Evolutionary conservation across 2,113 vertebrate species (phyloP).

Genomic region (Myrmophylax atrothorax): DNA sequence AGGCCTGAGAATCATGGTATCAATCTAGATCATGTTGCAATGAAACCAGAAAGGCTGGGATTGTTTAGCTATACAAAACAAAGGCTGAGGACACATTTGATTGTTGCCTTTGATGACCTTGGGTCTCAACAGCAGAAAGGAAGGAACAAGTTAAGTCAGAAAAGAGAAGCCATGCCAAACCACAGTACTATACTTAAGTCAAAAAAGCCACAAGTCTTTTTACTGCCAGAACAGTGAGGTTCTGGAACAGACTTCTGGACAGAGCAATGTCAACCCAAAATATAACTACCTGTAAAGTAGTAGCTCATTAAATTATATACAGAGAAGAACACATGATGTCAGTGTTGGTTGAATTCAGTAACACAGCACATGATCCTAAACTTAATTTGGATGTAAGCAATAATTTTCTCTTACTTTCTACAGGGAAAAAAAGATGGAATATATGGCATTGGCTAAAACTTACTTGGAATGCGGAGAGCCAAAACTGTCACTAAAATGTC

Average conservation of each 20-base stretch:
- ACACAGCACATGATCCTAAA: neutral
- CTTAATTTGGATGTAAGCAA: neutral
- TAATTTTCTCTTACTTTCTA: conserved; percentile 17
- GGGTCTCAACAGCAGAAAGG: neutral
- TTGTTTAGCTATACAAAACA: neutral
- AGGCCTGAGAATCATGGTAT: neutral
- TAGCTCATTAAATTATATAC: neutral
- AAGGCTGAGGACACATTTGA: neutral
- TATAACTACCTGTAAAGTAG: neutral
- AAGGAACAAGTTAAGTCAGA: neutral
- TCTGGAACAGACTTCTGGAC: neutral
- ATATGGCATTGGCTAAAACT: conserved; percentile 79
- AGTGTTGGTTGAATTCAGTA: neutral
- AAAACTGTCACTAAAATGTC: conserved; percentile 79
- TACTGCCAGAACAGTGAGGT: neutral
- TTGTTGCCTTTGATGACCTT: neutral
- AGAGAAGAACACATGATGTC: neutral
- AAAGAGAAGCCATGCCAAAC: neutral
- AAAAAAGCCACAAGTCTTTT: neutral
- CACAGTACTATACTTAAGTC: neutral
- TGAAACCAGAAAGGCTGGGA: neutral
- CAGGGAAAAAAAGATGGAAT: conserved; percentile 82
- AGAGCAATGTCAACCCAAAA: neutral
- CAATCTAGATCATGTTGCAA: neutral
- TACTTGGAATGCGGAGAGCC: conserved; percentile 81